phyloP scores from a whole-genome alignment of 2,888 invertebrate species.

The Dolomedes plantarius region DNA sequence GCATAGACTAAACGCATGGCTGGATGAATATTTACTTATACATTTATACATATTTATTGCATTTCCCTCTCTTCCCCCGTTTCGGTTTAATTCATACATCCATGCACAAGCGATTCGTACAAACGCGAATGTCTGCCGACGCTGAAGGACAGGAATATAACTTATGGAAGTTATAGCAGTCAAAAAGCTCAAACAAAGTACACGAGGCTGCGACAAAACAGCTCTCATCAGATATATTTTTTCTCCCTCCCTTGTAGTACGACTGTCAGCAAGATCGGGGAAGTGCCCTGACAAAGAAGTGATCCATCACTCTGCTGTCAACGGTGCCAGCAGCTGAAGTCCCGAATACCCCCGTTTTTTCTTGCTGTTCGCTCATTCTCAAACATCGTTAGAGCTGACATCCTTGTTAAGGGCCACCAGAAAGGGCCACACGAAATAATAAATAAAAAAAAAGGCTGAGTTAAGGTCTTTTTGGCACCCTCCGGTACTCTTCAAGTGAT shows the following conservation, averaged over 20 bases:
- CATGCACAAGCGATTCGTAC: too few relatives aligned
- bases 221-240: not conserved
- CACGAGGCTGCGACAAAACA: conserved; percentile 5
- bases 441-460: too few relatives aligned
- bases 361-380: conserved; percentile 26
- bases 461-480: conserved; percentile 11
- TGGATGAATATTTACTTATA: too few relatives aligned
- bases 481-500: not conserved
- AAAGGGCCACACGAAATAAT: not conserved
- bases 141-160: too few relatives aligned
- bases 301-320: conserved; percentile 64
- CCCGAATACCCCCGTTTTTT: not conserved
- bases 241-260: not conserved
- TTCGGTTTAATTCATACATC: too few relatives aligned
- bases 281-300: conserved; percentile 63
- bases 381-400: conserved; percentile 68
- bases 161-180: too few relatives aligned
- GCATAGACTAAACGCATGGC: too few relatives aligned
- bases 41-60: too few relatives aligned
- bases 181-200: not conserved
- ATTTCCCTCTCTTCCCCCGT: too few relatives aligned
- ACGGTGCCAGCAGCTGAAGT: conserved; percentile 44
- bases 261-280: conserved; percentile 16
- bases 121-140: too few relatives aligned
- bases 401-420: conserved; percentile 51